A percentile compares a stretch with the other conserved stretches of the same genome.
Conservation (phyloP, 1,140 invertebrate species). For the Lepidurus arcticus region DNA sequence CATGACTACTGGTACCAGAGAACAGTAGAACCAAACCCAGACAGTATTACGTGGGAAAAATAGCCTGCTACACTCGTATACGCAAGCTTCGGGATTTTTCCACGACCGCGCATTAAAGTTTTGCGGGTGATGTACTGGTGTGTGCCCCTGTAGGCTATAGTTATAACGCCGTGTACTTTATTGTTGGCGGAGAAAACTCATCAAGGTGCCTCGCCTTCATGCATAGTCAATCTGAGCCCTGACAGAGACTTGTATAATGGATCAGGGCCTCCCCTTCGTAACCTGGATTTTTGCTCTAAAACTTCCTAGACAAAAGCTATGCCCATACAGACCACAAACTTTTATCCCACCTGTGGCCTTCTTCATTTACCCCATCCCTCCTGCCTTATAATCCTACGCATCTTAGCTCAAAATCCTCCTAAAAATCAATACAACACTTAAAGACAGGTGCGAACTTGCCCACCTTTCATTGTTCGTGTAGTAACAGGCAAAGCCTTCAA, state of each 20-base stretch:
- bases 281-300: neutral
- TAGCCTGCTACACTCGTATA: neutral
- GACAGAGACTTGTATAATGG: conserved; percentile 14
- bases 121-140: neutral
- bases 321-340: neutral
- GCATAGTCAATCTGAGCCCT: conserved; percentile 9
- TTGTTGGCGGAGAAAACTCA: conserved; percentile 18
- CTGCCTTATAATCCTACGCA: neutral
- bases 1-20: too few species aligned
- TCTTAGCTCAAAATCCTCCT: neutral
- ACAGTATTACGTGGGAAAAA: too few species aligned
- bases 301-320: neutral
- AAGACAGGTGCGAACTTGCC: neutral
- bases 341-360: neutral
- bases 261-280: conserved; percentile 17
- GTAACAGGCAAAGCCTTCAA: too few species aligned
- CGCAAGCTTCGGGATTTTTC: neutral
- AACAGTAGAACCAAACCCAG: too few species aligned
- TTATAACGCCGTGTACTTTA: conserved; percentile 6
- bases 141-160: neutral
- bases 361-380: neutral
- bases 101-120: neutral
- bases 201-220: neutral
- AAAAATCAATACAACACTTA: neutral
- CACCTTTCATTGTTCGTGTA: neutral